These are phyloP conservation scores for Triplophysa siluroides DNA, from an alignment of 2,113 vertebrate genomes.

Conservation along the genomic window DNA sequence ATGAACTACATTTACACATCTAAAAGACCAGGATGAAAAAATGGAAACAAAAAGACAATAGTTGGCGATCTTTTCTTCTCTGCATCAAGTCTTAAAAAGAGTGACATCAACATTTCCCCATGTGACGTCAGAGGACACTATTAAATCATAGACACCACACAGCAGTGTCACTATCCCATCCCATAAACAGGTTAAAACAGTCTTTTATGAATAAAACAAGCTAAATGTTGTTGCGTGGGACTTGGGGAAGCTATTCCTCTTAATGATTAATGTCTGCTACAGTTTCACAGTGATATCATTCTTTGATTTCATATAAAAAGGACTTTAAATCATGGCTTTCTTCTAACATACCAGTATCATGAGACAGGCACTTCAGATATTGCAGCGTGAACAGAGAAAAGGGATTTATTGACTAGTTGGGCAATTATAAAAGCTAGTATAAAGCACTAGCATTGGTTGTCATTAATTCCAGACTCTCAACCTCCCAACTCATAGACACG, in stretches of 20 bases:
- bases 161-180: constrained; percentile 33
- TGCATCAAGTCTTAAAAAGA: constrained; percentile 52
- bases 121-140: constrained; percentile 23
- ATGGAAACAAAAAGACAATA: constrained; percentile 55
- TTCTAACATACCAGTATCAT: constrained; percentile 52
- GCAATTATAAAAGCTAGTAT: constrained; percentile 17
- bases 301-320: constrained; percentile 54
- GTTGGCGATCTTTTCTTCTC: constrained; percentile 55
- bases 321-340: constrained; percentile 50
- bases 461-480: constrained; percentile 41
- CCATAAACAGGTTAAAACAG: constrained; percentile 53
- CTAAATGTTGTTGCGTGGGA: constrained; percentile 25
- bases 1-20: constrained; percentile 57
- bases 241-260: constrained; percentile 47
- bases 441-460: constrained; percentile 20
- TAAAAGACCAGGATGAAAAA: constrained; percentile 52
- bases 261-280: constrained; percentile 68
- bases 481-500: constrained; percentile 30
- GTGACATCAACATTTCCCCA: constrained; percentile 64
- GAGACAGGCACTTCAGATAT: constrained; percentile 56
- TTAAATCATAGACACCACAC: constrained; percentile 38
- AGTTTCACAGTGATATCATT: constrained; percentile 73
- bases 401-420: not conserved
- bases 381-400: constrained; percentile 48
- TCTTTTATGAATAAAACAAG: constrained; percentile 52